phyloP scores from a whole-genome alignment of 2,113 vertebrate species.

The Accipiter virgatus region DNA sequence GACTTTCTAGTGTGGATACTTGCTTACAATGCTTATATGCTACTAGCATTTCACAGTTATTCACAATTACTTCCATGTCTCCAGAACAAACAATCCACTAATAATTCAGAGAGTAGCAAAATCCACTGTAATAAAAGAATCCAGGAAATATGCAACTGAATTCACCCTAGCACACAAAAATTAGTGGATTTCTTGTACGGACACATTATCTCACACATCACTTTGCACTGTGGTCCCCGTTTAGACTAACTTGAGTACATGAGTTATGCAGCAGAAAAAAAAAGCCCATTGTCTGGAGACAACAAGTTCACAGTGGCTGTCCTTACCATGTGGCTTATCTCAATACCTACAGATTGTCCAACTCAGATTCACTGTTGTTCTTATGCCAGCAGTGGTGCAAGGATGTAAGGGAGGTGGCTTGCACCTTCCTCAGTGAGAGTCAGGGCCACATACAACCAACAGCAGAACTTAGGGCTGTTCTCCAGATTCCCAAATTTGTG shows the following conservation, averaged over 20 bases:
- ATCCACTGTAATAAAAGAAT: not conserved
- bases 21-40: not conserved
- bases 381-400: not conserved
- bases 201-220: not conserved
- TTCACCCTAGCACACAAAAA: not conserved
- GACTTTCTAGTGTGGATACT: not conserved
- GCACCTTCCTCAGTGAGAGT: not conserved
- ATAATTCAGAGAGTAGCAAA: not conserved
- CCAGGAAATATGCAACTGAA: not conserved
- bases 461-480: not conserved
- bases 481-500: not conserved
- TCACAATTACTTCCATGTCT: not conserved
- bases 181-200: rapidly evolving
- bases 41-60: not conserved
- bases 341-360: not conserved
- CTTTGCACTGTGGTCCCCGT: not conserved
- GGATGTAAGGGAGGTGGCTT: not conserved
- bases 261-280: not conserved
- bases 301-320: not conserved
- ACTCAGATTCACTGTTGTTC: not conserved
- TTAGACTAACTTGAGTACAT: not conserved
- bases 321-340: not conserved
- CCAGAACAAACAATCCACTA: not conserved
- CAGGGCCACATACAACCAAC: not conserved
- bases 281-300: not conserved